phyloP scores from a whole-genome alignment of 2,797 vertebrate genomes.

The Agapornis canus region DNA sequence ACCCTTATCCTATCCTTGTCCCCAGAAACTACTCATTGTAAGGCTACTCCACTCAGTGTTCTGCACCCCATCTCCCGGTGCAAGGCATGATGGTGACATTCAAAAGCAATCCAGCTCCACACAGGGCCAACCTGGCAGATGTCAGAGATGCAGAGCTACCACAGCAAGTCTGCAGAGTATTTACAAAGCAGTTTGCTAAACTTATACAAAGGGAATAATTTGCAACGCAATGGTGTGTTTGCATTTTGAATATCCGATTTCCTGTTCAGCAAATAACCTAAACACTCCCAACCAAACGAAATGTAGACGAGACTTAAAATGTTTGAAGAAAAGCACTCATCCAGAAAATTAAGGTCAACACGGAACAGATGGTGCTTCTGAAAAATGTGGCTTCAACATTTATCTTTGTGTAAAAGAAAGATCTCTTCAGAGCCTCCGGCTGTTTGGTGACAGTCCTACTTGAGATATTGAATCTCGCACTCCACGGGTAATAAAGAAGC shows the following conservation, averaged over 20 bases:
- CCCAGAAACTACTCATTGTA: not conserved
- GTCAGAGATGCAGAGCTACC: not conserved
- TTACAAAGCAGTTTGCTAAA: slow-evolving; percentile 58
- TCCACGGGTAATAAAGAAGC: slow-evolving; percentile 50
- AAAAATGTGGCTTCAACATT: slow-evolving; percentile 62
- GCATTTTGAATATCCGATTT: slow-evolving; percentile 67
- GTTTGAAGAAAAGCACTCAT: slow-evolving; percentile 73
- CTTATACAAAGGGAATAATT: slow-evolving; percentile 64
- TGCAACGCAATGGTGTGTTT: slow-evolving; percentile 55
- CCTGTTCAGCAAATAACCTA: slow-evolving; percentile 68
- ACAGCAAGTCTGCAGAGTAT: slow-evolving; percentile 15
- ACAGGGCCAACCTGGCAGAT: not conserved
- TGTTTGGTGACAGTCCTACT: slow-evolving; percentile 49
- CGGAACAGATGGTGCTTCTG: slow-evolving; percentile 67
- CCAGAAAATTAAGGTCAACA: slow-evolving; percentile 77
- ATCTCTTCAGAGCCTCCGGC: slow-evolving; percentile 49
- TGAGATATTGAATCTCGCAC: slow-evolving; percentile 53
- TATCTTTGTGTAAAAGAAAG: slow-evolving; percentile 67
- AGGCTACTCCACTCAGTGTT: accelerated
- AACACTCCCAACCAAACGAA: slow-evolving; percentile 69
- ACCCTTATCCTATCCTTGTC: not conserved
- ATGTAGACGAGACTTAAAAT: slow-evolving; percentile 71
- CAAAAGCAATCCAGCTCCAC: not conserved
- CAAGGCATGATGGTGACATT: not conserved
- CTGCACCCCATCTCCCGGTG: not conserved